These are phyloP conservation scores for Gandaritis pyraliata DNA, from an alignment of 2,888 invertebrate species.

Conservation along the genomic window DNA sequence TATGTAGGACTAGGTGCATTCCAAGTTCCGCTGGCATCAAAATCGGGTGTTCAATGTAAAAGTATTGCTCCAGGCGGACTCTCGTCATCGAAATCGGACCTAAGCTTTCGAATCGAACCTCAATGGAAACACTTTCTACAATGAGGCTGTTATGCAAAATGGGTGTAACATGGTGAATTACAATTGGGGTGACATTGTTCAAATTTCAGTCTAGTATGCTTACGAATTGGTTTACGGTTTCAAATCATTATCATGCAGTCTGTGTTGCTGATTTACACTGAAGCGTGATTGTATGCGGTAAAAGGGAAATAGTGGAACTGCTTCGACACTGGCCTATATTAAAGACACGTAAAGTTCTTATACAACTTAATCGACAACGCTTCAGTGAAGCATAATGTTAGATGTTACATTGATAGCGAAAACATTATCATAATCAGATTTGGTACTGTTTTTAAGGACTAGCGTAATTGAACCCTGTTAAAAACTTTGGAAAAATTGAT, in stretches of 20 bases:
- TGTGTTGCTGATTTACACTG: conserved; percentile 44
- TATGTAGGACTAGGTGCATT: conserved; percentile 70
- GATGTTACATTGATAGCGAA: too few species aligned
- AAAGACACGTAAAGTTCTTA: conserved; percentile 14
- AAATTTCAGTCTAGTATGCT: conserved; percentile 40
- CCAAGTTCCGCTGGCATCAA: conserved; percentile 68
- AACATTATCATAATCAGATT: too few species aligned
- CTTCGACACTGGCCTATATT: conserved; percentile 31
- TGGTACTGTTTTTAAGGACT: too few species aligned
- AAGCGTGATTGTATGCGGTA: conserved; percentile 40
- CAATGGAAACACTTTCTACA: conserved; percentile 78
- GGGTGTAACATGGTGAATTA: conserved; percentile 76
- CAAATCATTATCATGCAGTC: conserved; percentile 47
- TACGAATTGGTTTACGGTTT: conserved; percentile 67
- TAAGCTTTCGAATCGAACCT: conserved; percentile 74
- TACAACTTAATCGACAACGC: neutral
- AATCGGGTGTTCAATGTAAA: conserved; percentile 70
- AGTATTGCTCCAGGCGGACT: conserved; percentile 74
- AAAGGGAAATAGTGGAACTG: conserved; percentile 40
- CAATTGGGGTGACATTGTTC: conserved; percentile 68
- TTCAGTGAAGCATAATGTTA: too few species aligned
- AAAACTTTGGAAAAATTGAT: too few species aligned
- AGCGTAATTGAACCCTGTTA: too few species aligned
- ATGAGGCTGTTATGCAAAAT: conserved; percentile 79
- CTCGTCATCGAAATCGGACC: conserved; percentile 72